Base-by-base conservation (phyloP, 2,888 invertebrate species). In the Trichopoda pennipes region DNA sequence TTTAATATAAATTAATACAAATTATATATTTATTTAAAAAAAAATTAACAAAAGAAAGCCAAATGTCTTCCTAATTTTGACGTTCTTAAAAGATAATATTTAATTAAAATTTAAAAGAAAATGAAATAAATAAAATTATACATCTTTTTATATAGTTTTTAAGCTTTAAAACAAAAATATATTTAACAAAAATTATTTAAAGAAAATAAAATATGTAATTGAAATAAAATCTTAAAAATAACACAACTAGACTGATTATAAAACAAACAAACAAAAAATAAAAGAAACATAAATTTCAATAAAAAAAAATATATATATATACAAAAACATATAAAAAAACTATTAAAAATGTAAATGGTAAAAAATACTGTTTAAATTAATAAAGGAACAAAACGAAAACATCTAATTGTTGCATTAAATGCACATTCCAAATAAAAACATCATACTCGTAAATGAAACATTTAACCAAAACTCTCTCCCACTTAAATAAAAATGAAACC, bases 31-130 rank as follows among this genome's bases (percentile, higher is more conserved):
- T 44, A 77, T 60, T 64, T 85, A 76, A 85, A 80, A 77, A 84
- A 68, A 47, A 51, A 32, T 16, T 56, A 77, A 70, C 38, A 63
- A 87, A 86, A 85, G 87, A 88, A 88, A 86, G 88, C 88, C 86
- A 88, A 88, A 88, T 86, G 88, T 88, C 88, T 88, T 88, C 88
- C 88, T 88, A 75, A 76, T 83, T 84, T 82, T 80, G 84, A 78
- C 82, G 80, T 80, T 82, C 74, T 80, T 82, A 73, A 80, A 81
- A 63, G 23, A 81, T 66, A 69, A 75, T 64, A 69, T 47, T 49
- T 77, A 74, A 74, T 63, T 28, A 28, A 28, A 2, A 28, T 28
- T 28, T 64, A 75, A 60, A 32, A 80, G 63, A 75, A 74, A 77
- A 64, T 78, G 21, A 69, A 58, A 56, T 66, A 75, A 75, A 63